phyloP scores from a whole-genome alignment of 2,888 invertebrate genomes.

The Colletes collaris region DNA sequence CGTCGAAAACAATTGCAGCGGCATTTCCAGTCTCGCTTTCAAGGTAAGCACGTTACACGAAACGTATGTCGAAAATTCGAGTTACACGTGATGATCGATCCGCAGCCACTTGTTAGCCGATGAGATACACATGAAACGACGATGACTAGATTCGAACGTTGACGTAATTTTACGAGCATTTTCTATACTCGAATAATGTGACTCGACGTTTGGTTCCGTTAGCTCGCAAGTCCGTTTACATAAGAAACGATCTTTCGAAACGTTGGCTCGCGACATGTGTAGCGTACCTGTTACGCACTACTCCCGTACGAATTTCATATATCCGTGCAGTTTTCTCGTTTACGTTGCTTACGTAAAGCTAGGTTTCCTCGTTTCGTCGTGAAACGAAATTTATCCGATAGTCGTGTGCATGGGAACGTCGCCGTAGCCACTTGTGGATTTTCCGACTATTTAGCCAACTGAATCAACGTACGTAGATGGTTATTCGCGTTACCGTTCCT shows the following conservation, averaged over 20 bases:
- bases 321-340: background rate
- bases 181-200: background rate
- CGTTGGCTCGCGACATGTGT: background rate
- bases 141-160: constrained; percentile 3
- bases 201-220: background rate
- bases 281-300: background rate
- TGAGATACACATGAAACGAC: background rate
- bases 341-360: background rate
- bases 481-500: constrained; percentile 21
- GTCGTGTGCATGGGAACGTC: background rate
- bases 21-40: constrained; percentile 33
- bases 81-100: constrained; percentile 50
- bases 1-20: constrained; percentile 15
- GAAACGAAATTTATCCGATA: background rate
- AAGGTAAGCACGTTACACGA: constrained; percentile 33
- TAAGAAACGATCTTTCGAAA: constrained; percentile 1
- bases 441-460: constrained; percentile 60
- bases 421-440: constrained; percentile 68
- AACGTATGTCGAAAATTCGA: background rate
- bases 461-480: constrained; percentile 15
- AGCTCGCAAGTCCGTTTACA: background rate
- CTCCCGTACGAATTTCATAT: background rate
- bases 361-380: background rate
- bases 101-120: constrained; percentile 71
- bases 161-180: background rate